Percentiles rank a stretch among this genome's conserved stretches.
phyloP scores from a whole-genome alignment of 37 sponge, comb jelly and placozoan genomes.

The Dysidea cf. avara region DNA sequence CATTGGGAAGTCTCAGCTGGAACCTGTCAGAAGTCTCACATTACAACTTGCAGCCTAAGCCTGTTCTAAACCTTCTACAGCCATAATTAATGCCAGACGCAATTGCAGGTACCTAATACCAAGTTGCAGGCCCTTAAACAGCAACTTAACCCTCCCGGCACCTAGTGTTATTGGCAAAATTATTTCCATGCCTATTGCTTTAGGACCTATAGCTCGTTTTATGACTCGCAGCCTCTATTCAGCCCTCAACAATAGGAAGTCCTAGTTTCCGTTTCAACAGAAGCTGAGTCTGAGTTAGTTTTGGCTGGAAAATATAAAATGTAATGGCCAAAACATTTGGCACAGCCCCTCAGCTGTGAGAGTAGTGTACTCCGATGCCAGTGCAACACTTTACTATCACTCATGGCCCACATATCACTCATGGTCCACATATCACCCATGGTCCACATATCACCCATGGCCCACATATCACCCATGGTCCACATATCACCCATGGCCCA shows the following conservation, averaged over 20 bases:
- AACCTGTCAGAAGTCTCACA: neutral
- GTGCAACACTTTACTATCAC: conserved; percentile 20
- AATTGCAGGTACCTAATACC: too few species aligned
- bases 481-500: too few species aligned
- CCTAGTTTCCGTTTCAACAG: neutral
- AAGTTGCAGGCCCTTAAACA: too few species aligned
- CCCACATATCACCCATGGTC: too few species aligned
- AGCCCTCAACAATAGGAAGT: neutral
- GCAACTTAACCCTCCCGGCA: too few species aligned
- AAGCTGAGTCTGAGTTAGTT: conserved; percentile 16
- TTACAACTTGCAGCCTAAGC: neutral
- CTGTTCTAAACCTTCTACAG: neutral
- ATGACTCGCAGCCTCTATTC: conserved; percentile 14
- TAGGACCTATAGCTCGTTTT: conserved; percentile 3
- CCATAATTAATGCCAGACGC: too few species aligned
- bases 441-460: too few species aligned
- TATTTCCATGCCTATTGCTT: conserved; percentile 8
- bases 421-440: too few species aligned
- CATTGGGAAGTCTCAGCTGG: conserved; percentile 10
- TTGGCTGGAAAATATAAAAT: too few species aligned
- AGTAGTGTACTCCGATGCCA: conserved; percentile 34
- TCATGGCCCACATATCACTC: neutral
- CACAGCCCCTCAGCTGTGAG: conserved; percentile 12
- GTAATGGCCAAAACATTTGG: too few species aligned
- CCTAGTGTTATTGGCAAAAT: conserved; percentile 27